Conservation (phyloP, 2,888 invertebrate genomes). For the Amblyjoppa proteus region DNA sequence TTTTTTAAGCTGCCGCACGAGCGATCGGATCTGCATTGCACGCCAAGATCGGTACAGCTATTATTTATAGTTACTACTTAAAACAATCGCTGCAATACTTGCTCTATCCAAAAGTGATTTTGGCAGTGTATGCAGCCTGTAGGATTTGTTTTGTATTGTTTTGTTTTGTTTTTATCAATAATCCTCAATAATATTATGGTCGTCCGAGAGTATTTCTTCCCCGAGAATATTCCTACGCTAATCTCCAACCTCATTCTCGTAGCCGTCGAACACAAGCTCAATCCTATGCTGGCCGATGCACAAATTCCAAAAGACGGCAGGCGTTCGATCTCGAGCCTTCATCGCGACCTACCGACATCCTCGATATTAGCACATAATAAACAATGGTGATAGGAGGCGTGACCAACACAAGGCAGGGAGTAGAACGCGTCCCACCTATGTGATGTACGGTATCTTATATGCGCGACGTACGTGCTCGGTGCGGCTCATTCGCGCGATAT, state of each 20-base stretch:
- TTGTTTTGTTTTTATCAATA: not conserved
- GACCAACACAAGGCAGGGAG: slow-evolving; percentile 45
- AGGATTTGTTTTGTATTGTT: no score
- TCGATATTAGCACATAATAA: slow-evolving; percentile 75
- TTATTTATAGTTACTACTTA: not conserved
- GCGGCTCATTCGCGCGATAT: slow-evolving; percentile 37
- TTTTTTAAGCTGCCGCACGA: not conserved
- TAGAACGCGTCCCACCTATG: slow-evolving; percentile 52
- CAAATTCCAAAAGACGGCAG: slow-evolving; percentile 7
- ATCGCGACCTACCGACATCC: slow-evolving; percentile 54
- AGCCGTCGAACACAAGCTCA: not conserved
- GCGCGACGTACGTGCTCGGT: slow-evolving; percentile 1
- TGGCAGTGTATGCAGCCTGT: no score
- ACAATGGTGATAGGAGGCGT: slow-evolving; percentile 74
- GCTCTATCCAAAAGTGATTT: no score
- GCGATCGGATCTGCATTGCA: not conserved
- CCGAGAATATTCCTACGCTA: not conserved
- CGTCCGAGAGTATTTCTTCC: not conserved
- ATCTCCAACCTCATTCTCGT: not conserved
- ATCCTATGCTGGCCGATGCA: not conserved
- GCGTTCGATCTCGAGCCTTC: slow-evolving; percentile 17
- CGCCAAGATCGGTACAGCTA: not conserved
- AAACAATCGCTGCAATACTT: no score
- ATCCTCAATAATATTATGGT: not conserved
- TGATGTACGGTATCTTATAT: not conserved